Percentiles rank a stretch among this genome's conserved stretches.
Evolutionary conservation across 2,113 vertebrate genomes (phyloP).

Genomic region (Istiophorus platypterus): DNA sequence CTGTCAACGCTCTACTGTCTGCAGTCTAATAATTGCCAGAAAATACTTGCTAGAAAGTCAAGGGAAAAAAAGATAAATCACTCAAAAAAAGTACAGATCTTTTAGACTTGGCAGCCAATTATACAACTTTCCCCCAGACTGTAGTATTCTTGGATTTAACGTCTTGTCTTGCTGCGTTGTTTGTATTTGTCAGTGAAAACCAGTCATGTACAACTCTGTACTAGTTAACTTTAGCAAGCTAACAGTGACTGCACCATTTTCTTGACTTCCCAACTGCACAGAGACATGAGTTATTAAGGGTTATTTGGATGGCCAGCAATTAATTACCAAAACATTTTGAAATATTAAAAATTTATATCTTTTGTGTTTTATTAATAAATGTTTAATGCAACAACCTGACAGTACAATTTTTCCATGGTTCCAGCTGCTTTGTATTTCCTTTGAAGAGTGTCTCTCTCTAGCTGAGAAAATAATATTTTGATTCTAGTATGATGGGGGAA

Average conservation of each 20-base stretch:
- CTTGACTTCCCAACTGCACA: neutral
- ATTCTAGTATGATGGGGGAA: neutral
- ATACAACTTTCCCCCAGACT: neutral
- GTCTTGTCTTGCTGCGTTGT: neutral
- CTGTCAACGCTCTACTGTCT: no score
- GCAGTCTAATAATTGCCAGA: neutral
- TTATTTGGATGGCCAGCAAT: conserved; percentile 5
- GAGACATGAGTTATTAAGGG: neutral
- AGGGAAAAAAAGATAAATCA: neutral
- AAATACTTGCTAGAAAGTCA: neutral
- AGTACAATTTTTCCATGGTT: neutral
- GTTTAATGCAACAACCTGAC: neutral
- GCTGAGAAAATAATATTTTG: conserved; percentile 31
- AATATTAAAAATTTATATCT: conserved; percentile 4
- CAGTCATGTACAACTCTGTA: neutral
- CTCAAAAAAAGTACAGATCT: neutral
- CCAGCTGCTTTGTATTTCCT: conserved; percentile 29
- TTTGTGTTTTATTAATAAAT: neutral
- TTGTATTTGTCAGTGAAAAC: neutral
- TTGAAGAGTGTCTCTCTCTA: conserved; percentile 10
- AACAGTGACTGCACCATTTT: neutral
- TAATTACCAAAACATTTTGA: conserved; percentile 10
- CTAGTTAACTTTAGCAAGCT: neutral
- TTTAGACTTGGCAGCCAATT: neutral
- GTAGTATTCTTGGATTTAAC: neutral